These are phyloP conservation scores for Aphyosemion australe DNA, from an alignment of 2,113 vertebrate genomes.

Conservation along the genomic window DNA sequence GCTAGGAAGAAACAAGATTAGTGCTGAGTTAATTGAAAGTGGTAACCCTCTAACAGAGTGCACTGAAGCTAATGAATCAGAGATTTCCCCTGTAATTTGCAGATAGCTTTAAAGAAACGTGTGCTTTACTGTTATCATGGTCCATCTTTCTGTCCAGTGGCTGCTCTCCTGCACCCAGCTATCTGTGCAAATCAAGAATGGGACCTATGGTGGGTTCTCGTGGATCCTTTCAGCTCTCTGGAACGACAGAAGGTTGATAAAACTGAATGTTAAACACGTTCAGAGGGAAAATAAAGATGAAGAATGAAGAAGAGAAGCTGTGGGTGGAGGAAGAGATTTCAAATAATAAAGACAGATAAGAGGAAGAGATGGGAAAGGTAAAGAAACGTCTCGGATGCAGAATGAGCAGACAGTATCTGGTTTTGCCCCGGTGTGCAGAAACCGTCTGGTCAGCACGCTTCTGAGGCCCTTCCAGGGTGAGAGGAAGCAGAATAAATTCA, in stretches of 20 bases:
- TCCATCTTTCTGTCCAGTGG: slow-evolving; percentile 2
- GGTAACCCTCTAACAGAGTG: slow-evolving; percentile 61
- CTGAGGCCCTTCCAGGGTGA: slow-evolving; percentile 38
- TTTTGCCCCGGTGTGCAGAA: slow-evolving; percentile 22
- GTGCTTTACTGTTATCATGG: slow-evolving; percentile 27
- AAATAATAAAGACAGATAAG: slow-evolving; percentile 30
- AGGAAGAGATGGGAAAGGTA: slow-evolving; percentile 5
- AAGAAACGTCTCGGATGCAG: slow-evolving; percentile 15
- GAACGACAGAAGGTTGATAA: slow-evolving; percentile 65
- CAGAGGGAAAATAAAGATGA: slow-evolving; percentile 15
- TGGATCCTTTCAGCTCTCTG: slow-evolving; percentile 22
- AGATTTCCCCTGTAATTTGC: slow-evolving; percentile 17
- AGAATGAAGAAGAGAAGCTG: slow-evolving; percentile 34
- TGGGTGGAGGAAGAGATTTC: slow-evolving; percentile 2
- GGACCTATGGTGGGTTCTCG: slow-evolving; percentile 39
- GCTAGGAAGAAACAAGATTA: slow-evolving; percentile 40
- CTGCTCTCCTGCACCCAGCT: slow-evolving; percentile 20
- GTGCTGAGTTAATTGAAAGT: slow-evolving; percentile 60
- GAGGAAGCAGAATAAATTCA: slow-evolving; percentile 27
- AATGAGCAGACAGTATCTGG: slow-evolving; percentile 20
- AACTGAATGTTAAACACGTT: slow-evolving; percentile 29
- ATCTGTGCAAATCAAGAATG: slow-evolving; percentile 46
- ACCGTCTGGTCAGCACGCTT: slow-evolving; percentile 37
- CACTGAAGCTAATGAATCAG: slow-evolving; percentile 41
- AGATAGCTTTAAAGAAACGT: slow-evolving; percentile 31